A percentile compares a stretch with the other conserved stretches of the same genome.
Evolutionary conservation across 2,797 vertebrate species (phyloP).

Genomic region (Paramormyrops hopkinsi): DNA sequence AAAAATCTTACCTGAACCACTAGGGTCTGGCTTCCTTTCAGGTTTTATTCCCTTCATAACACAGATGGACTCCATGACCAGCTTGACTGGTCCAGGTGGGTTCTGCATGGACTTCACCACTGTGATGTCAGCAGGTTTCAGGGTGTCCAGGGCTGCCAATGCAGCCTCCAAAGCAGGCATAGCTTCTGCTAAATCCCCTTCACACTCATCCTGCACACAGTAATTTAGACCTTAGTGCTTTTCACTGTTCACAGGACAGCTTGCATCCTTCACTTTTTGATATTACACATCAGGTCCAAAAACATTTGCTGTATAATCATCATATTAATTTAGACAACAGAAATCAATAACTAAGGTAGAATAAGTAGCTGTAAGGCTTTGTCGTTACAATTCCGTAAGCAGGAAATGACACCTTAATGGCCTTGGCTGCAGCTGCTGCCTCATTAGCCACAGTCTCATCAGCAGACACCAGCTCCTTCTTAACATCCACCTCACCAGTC

Average conservation of each 20-base stretch:
- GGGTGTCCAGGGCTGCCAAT: conserved; percentile 76
- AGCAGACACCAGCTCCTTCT: conserved; percentile 77
- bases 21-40: conserved; percentile 83
- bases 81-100: conserved; percentile 81
- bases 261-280: not conserved
- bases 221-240: not conserved
- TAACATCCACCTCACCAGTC: conserved; percentile 78
- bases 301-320: not conserved
- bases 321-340: not conserved
- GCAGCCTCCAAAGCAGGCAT: conserved; percentile 84
- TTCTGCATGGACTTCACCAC: conserved; percentile 90
- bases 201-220: conserved; percentile 76
- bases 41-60: conserved; percentile 83
- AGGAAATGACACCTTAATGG: conserved; percentile 71
- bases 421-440: conserved; percentile 75
- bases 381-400: not conserved
- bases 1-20: conserved; percentile 69
- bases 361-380: not conserved
- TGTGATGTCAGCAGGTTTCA: conserved; percentile 84
- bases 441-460: conserved; percentile 85
- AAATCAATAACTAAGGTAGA: not conserved
- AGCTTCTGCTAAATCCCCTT: conserved; percentile 82
- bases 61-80: conserved; percentile 93
- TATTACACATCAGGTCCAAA: not conserved
- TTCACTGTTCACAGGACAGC: not conserved